phyloP scores from a whole-genome alignment of 2,797 vertebrate genomes.

The Coregonus sp. region DNA sequence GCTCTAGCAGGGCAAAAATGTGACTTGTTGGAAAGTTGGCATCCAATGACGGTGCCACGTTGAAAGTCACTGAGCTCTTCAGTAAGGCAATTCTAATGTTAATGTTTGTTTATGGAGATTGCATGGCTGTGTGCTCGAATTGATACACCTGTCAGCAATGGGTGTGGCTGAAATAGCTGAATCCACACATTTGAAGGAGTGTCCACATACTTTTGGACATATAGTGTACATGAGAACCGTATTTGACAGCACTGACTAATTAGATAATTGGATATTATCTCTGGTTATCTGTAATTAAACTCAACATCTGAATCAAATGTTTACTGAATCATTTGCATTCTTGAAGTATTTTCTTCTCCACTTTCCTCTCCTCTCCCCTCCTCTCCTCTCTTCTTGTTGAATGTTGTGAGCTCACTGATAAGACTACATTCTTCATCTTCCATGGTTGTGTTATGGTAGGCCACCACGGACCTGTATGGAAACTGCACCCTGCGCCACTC shows the following conservation, averaged over 20 bases:
- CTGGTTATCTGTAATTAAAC: constrained; percentile 67
- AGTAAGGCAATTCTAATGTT: too few species aligned
- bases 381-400: not conserved
- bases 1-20: too few species aligned
- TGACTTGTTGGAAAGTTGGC: too few species aligned
- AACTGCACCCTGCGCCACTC: constrained; percentile 98
- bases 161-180: too few species aligned
- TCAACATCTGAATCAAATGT: constrained; percentile 44
- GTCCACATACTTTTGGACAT: not conserved
- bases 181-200: too few species aligned
- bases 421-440: not conserved
- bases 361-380: not conserved
- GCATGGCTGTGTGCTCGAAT: too few species aligned
- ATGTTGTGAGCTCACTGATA: too few species aligned
- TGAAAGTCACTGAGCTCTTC: too few species aligned
- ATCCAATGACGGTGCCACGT: too few species aligned
- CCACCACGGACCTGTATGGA: constrained; percentile 97
- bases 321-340: constrained; percentile 34
- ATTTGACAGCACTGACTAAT: constrained; percentile 50
- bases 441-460: constrained; percentile 76
- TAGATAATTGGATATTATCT: constrained; percentile 67
- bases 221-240: not conserved
- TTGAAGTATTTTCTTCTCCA: not conserved
- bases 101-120: too few species aligned
- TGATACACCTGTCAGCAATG: too few species aligned